Base-by-base conservation (phyloP, 2,888 invertebrate genomes). In the Neria commutata region DNA sequence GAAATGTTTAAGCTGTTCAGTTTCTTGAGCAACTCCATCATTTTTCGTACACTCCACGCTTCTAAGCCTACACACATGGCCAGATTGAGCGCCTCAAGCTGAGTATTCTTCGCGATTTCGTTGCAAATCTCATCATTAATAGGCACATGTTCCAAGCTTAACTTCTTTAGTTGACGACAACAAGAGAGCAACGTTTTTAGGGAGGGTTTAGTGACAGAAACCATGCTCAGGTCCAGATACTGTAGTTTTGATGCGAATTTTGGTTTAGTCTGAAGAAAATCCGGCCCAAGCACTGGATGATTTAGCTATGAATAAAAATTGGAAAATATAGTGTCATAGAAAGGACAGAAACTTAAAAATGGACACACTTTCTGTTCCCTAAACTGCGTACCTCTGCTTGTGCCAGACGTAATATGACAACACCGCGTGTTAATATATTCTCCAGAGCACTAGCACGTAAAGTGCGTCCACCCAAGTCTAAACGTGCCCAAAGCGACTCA, bases 151-250 rank as follows among this genome's bases (percentile, higher is more conserved):
- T 97, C 97, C 55, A 96, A 80, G 69, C 95, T 95, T 3, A 96
- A 83, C 77, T 95, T 95, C 73, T 87, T 88, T 29, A 96, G 83
- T 11, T 85, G 83, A 4, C 85, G 84, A 79, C 94, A 95, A 5
- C 87, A 84, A 1, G 83, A 80, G 33, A 96, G 83, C 17, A 88
- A 76, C 34, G 78, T 77, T 69, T 84, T 83, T n/a, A 92, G 78
- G 0, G 87, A 87, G 0, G 75, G 68, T 0, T 83, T 70, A 16
- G 88, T 85, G 26, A 92, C 85, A 0, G 87, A 84, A 0, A 89
- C 86, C 89, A 95, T 91, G 74, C 94, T 93, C 11, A 96, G 84
- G 81, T 96, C 96, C 62, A 96, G 82, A 80, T 89, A 94, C 72
- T 92, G 90, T n/a, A 96, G 80, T 56, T 91, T 86, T 57, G 85